A percentile compares a stretch with the other conserved stretches of the same genome.
These are phyloP conservation scores for Sander vitreus DNA, from an alignment of 2,113 vertebrate species.

Conservation along the genomic window DNA sequence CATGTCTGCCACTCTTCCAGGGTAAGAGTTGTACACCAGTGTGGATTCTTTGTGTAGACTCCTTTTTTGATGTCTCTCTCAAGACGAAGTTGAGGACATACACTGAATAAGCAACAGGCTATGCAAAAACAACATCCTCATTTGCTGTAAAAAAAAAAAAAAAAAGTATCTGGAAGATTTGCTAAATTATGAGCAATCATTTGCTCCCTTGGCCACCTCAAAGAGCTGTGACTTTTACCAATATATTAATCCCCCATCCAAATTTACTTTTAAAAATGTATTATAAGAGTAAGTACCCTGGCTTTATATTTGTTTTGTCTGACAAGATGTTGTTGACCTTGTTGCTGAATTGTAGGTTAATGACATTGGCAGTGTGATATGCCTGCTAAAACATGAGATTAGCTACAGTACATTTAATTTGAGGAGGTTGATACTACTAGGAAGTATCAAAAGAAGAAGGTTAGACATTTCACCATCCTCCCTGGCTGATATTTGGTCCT, in stretches of 20 bases:
- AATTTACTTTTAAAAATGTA: background rate
- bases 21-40: slow-evolving; percentile 77
- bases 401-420: background rate
- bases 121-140: background rate
- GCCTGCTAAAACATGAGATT: background rate
- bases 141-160: slow-evolving; percentile 1
- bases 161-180: background rate
- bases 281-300: background rate
- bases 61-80: background rate
- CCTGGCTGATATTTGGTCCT: background rate
- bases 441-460: background rate
- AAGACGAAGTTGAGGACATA: background rate
- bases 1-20: slow-evolving; percentile 91
- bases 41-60: background rate
- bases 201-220: slow-evolving; percentile 13
- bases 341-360: background rate
- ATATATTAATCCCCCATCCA: background rate
- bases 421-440: background rate
- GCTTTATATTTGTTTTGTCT: background rate
- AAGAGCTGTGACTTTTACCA: background rate
- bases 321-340: background rate
- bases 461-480: background rate
- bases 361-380: background rate
- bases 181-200: background rate
- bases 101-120: background rate